Base-by-base conservation (phyloP, 1,140 invertebrate genomes). In the Bombus huntii region DNA sequence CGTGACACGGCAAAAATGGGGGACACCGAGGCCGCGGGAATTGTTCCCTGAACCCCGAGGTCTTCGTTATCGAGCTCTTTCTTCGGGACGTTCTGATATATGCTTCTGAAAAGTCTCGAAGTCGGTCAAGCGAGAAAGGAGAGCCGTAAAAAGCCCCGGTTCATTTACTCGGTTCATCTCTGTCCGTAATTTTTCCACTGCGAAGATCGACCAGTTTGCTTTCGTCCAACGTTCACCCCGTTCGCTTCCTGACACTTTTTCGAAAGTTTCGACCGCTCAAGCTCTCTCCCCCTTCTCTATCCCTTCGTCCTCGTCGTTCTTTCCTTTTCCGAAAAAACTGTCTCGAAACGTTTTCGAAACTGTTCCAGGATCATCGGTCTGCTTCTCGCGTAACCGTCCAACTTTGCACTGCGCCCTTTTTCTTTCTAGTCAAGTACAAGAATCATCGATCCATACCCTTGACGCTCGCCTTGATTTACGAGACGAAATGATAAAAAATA, bases 121-220 rank as follows among this genome's bases (percentile, higher is more conserved):
- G 81, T 82, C 80, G 59, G 80, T 83, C 87, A 88, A 44, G 86
- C 39, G 44, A 73, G 87, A 88, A 81, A 78, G 59, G 68, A 44
- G 79, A 65, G 76, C 39, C 87, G 83, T 81, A 88, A 88, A 77
- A 88, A 88, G 81, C 47, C 81, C 73, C 65, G 75, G 81, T 88
- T 88, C 87, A 77, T 88, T 88, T 88, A 65, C 75, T 81, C 80
- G 44, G 65, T 77, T 72, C 79, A 59, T 81, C 79, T 70, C 44
- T 31, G 71, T 47, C 72, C 81, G 81, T 82, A 82, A 82, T 82
- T 82, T 82, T 82, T 75, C 81, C 80, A 71, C 44, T n/a, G 31
- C 57, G 70, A 82, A 39, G 62, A 82, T 59, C 72, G 39, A 65
- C 22, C 72, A 39, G 72, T 34, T 82, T 75, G 80, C 80, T 62